Percentiles rank a stretch among this genome's conserved stretches.
These are phyloP conservation scores for Mesocentrotus franciscanus DNA, from an alignment of 53 echinoderm and acorn worm genomes.

Conservation along the genomic window DNA sequence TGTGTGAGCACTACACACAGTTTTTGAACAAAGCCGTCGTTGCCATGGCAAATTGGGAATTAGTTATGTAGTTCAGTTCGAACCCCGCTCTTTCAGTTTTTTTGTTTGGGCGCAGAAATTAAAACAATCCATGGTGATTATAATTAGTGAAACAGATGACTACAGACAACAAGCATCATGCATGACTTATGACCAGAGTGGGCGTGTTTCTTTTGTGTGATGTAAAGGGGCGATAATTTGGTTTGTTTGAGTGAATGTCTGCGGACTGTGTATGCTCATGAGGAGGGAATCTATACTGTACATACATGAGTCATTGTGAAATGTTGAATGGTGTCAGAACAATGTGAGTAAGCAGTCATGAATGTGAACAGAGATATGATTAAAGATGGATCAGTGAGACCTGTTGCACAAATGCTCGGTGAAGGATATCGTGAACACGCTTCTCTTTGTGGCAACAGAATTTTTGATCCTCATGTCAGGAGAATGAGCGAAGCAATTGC, in stretches of 20 bases:
- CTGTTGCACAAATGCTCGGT: not conserved
- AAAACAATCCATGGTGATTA: slow-evolving; percentile 20
- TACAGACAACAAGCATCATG: not conserved
- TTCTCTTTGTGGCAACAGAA: not conserved
- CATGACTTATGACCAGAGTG: not conserved
- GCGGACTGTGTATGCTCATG: not conserved
- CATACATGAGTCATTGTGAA: slow-evolving; percentile 11
- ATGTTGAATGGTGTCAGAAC: not conserved
- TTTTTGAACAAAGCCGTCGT: not conserved
- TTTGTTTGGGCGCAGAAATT: not conserved
- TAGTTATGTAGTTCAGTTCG: not conserved
- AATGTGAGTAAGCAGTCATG: slow-evolving; percentile 4
- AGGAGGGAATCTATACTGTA: not conserved
- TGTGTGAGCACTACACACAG: not conserved
- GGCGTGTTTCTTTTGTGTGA: slow-evolving; percentile 3
- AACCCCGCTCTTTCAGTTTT: not conserved
- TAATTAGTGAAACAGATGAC: slow-evolving; percentile 4
- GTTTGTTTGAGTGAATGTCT: slow-evolving; percentile 24
- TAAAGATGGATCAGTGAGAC: not conserved
- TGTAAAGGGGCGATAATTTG: not conserved
- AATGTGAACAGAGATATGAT: not conserved
- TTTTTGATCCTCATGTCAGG: not conserved
- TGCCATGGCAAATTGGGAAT: slow-evolving; percentile 22
- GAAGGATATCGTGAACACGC: not conserved
- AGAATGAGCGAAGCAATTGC: not conserved